Base-by-base conservation (phyloP, 2,888 invertebrate species). In the Eupithecia dodoneata region DNA sequence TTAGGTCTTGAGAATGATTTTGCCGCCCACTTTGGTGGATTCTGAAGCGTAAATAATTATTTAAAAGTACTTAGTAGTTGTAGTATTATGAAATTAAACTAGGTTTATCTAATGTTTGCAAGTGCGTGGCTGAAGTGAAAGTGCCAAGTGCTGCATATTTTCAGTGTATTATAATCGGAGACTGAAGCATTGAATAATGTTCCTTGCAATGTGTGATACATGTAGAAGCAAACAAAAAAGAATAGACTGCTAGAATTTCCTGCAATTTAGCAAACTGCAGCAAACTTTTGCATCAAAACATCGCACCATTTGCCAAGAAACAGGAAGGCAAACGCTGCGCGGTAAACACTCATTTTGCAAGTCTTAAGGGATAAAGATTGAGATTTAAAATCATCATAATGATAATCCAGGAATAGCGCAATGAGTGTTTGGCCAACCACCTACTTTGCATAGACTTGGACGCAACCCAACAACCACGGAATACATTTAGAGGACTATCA, bases 361-460 rank as follows among this genome's bases (percentile, higher is more conserved):
- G 10, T 63, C 30, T 63, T 30, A 63, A 9, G 55, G 55, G 55
- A 55, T n/a, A n/a, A 55, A n/a, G n/a, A 18, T n/a, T 18, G 18
- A 52, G 18, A n/a, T n/a, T 9, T 59, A 30, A 63, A 63, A 30
- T 63, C 59, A 63, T 63, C 10, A 4, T 30, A 30, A 63, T 63
- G 30, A 63, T 45, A 42, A 69, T 69, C 55, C 77, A 82, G 76
- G 83, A 84, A 90, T 90, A 90, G 88, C 89, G 85, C 84, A 86
- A 89, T 87, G 87, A 90, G 90, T 88, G 86, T 87, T 88, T 84
- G 85, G 89, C 87, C 85, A 87, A 88, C 72, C 85, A 84, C 87
- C 91, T 93, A 91, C 88, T 89, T 87, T 89, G 89, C 89, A 90
- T 88, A 88, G 87, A 92, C 92, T 93, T 94, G 94, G 93, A 94